Evolutionary conservation across 2,797 vertebrate genomes (phyloP), one percentile per base, ranked within the genome.

Genomic region (Limnodromus scolopaceus): DNA sequence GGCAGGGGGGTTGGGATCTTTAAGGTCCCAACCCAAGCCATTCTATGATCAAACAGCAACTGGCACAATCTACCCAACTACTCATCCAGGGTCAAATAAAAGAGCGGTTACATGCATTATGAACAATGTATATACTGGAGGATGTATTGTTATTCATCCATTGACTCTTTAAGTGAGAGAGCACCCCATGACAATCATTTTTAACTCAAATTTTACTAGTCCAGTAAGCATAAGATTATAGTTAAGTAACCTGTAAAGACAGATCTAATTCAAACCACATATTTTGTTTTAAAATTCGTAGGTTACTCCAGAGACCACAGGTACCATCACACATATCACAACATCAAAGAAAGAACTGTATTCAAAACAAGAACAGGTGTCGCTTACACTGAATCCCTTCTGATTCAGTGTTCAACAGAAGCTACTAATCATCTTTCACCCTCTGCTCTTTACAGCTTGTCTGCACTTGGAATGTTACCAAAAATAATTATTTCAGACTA

Each of bases 51-150:
- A 22, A 75, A 28, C 17, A 61, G 15, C 24, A 87, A 3, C 18
- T 12, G 8, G 12, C 27, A 41, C 25, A 14, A 30, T 10, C 15
- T 17, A 18, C 43, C 27, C 0, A 2, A 57, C 25, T 10, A 8
- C 22, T 51, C 16, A 22, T 16, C 18, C 23, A 13, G 11, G 1
- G 7, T 18, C 8, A 12, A 32, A 23, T 14, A 23, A 23, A 57
- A 57, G 3, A 48, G 9, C 6, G 8, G 2, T 45, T 45, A 17
- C 0, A 1, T 5, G 2, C 9, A 5, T 30, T n/a, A 25, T 4
- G n/a, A 81, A 25, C 19, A 18, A 13, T 0, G 1, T 5, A 19
- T 6, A 9, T 10, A 10, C 9, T 2, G 4, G 2, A 57, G 5
- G 1, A 27, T 2, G 2, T 4, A 7, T 6, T 9, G 9, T 28